Evolutionary conservation across 2,797 vertebrate species (phyloP), one percentile per base, ranked within the genome.

Genomic region (Geotrypetes seraphini): DNA sequence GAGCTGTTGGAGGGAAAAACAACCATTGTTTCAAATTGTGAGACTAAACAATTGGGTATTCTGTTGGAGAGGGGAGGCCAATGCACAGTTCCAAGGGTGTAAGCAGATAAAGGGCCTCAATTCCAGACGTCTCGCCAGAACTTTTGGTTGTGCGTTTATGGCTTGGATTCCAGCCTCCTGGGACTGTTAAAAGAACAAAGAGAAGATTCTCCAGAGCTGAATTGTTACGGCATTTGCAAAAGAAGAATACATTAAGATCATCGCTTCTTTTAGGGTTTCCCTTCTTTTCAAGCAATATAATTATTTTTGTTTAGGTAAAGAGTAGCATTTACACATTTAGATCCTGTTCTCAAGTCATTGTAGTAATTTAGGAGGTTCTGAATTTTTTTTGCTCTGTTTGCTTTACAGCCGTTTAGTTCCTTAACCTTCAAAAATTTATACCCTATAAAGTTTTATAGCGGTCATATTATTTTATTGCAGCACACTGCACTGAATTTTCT

Each of bases 371-470:
- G 50, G 59, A 44, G 72, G 66, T 73, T 76, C 76, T 65, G 75
- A 78, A 82, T 74, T 77, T 80, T 88, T 69, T 62, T 63, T 58
- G 65, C 53, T 26, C 68, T 89, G 88, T 95, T 94, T 96, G 88
- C 85, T 91, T 96, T 92, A 90, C 88, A 90, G 86, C 88, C 87
- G 83, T 85, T 93, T 86, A 91, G 87, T 92, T 91, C 89, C 88
- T 91, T 91, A 94, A 94, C 91, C 92, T 97, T 94, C 89, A 90
- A 81, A 94, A 91, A 95, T 94, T 79, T 93, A 91, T 92, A 91
- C 89, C 83, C 94, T 87, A 96, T 97, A 96, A 97, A 97, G 76
- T 94, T 97, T 97, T 96, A 97, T 89, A 83, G 87, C 87, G 79
- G 86, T 92, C 92, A 95, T 97, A 96, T 96, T 90, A 81, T 96